These are phyloP conservation scores for Hydra vulgaris DNA, from an alignment of 30 jellyfish, hydroid and myxozoan species.

Conservation along the genomic window DNA sequence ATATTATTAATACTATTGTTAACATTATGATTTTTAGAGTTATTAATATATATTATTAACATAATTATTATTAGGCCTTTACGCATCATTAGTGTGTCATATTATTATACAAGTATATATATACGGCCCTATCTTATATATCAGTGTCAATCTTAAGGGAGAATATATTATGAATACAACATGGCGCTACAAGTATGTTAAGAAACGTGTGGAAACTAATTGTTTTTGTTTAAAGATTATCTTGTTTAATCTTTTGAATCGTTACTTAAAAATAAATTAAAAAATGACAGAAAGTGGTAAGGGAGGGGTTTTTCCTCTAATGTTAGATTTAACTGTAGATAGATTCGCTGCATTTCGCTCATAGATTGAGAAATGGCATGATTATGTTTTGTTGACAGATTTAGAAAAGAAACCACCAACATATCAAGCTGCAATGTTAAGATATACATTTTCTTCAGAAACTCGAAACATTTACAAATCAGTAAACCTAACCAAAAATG, in stretches of 20 bases:
- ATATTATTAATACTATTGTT: no score
- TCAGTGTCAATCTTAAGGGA: background rate
- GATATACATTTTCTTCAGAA: slow-evolving; percentile 28
- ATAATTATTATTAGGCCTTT: no score
- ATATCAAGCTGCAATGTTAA: slow-evolving; percentile 32
- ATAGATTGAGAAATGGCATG: slow-evolving; percentile 34
- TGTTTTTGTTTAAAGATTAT: no score
- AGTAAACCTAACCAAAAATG: slow-evolving; percentile 8
- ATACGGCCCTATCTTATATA: background rate
- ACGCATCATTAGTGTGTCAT: no score
- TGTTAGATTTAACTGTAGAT: slow-evolving; percentile 29
- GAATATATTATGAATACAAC: background rate
- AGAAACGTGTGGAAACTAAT: background rate
- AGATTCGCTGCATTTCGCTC: slow-evolving; percentile 24
- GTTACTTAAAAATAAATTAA: background rate
- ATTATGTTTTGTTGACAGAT: slow-evolving; percentile 17
- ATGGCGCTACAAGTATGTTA: background rate
- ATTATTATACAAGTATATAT: no score
- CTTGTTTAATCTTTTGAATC: background rate
- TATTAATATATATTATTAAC: no score
- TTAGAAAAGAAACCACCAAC: slow-evolving; percentile 13
- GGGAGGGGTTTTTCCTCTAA: slow-evolving; percentile 20
- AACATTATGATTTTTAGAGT: no score
- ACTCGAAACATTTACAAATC: slow-evolving; percentile 31
- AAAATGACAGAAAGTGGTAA: background rate